Percentiles rank a stretch among this genome's conserved stretches.
phyloP scores from a whole-genome alignment of 2,113 vertebrate species.

The Leptosomus discolor region DNA sequence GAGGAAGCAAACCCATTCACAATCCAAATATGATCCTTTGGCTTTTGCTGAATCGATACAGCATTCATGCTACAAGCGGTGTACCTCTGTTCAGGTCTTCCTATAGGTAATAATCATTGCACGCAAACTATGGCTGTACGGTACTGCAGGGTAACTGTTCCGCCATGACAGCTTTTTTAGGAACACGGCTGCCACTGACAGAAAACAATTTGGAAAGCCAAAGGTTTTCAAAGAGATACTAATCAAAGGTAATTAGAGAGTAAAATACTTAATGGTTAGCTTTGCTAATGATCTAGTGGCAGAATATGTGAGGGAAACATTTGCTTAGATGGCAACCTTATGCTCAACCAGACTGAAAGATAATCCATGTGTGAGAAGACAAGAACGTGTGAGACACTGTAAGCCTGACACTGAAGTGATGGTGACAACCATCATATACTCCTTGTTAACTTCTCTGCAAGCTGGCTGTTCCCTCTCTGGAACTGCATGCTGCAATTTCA shows the following conservation, averaged over 20 bases:
- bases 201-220: background rate
- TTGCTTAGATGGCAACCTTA: background rate
- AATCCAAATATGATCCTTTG: background rate
- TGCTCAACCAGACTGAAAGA: background rate
- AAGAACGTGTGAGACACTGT: background rate
- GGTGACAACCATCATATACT: background rate
- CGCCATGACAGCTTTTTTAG: background rate
- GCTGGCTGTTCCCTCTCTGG: background rate
- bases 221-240: background rate
- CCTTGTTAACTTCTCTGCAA: background rate
- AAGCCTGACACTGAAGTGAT: background rate
- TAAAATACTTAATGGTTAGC: background rate
- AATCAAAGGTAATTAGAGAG: background rate
- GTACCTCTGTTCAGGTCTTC: background rate
- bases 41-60: background rate
- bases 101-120: background rate
- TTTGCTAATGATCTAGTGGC: background rate
- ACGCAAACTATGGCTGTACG: background rate
- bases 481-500: background rate
- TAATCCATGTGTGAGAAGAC: background rate
- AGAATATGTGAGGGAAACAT: background rate
- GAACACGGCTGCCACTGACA: background rate
- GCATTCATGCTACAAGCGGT: background rate
- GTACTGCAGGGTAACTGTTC: background rate
- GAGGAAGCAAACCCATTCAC: background rate